Percentiles rank a stretch among this genome's conserved stretches.
phyloP scores from a whole-genome alignment of 2,113 vertebrate species.

The Todiramphus chloris region DNA sequence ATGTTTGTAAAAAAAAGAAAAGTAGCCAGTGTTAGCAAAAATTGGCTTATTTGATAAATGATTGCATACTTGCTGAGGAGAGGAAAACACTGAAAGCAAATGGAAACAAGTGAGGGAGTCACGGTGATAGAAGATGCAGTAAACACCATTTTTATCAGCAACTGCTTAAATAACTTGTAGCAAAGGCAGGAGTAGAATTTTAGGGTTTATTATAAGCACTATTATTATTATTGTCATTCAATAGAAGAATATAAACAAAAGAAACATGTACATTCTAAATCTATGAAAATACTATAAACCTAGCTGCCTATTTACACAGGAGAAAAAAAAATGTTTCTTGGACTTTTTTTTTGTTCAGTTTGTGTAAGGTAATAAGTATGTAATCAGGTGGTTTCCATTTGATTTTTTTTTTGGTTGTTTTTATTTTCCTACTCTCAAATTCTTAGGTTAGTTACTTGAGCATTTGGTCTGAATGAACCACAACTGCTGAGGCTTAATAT shows the following conservation, averaged over 20 bases:
- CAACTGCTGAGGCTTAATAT: background rate
- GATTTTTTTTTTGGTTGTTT: background rate
- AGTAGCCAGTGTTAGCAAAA: background rate
- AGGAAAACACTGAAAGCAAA: background rate
- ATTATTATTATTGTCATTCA: background rate
- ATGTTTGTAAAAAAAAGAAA: background rate
- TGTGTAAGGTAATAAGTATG: conserved; percentile 45
- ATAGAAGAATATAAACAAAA: background rate
- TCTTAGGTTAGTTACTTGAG: conserved; percentile 16
- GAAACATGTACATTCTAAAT: background rate
- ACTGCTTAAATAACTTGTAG: conserved; percentile 5
- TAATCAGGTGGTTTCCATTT: conserved; percentile 53
- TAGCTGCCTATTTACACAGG: conserved; percentile 7
- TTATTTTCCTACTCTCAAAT: conserved; percentile 53
- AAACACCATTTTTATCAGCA: background rate
- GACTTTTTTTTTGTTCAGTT: conserved; percentile 37
- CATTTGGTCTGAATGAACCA: conserved; percentile 39
- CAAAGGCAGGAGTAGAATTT: background rate
- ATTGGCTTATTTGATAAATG: background rate
- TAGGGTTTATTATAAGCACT: background rate
- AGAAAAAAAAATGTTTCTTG: conserved; percentile 56
- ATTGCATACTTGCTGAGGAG: background rate
- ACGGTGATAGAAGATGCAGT: background rate
- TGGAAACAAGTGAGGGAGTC: background rate
- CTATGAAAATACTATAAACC: conserved; percentile 27